Evolutionary conservation across 2,113 vertebrate genomes (phyloP), one percentile per base, ranked within the genome.

Genomic region (Phalacrocorax carbo): DNA sequence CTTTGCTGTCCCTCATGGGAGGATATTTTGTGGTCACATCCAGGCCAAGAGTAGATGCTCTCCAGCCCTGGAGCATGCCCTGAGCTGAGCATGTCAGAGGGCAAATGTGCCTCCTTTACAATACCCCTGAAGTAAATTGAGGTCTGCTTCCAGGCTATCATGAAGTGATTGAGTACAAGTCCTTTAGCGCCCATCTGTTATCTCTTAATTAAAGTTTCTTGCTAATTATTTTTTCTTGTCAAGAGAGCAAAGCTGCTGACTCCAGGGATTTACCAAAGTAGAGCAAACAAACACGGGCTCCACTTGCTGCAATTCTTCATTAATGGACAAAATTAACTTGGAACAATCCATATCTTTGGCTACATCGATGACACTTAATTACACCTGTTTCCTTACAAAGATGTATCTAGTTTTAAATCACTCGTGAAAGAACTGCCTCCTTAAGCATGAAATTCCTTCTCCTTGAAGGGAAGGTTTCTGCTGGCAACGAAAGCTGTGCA

Each of bases 141-240:
- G 77, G 46, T 88, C 68, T 57, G 77, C 38, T 95, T 84, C 71
- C 80, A 69, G 52, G 75, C 91, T 92, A 73, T 83, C 6, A 0
- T 76, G 52, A 23, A 76, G 44, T 97, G 94, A 96, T 97, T 88
- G 89, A 97, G 81, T 91, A 66, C 46, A 72, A 96, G 91, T 95
- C 94, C 96, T 94, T 94, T 95, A 95, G 91, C 93, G 93, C 93
- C 92, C 94, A 96, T 97, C 82, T 97, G 96, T 97, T 97, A 97
- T 97, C 96, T 97, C 97, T 98, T 98, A 97, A 98, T 98, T 98
- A 98, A 97, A 96, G 92, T 97, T 97, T 95, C 91, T 68, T 88
- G 64, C 86, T 97, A 97, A 98, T 97, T 97, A 96, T 90, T 97
- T 97, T 96, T 94, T 92, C 97, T 92, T 96, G 97, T 97, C 96